A percentile compares a stretch with the other conserved stretches of the same genome.
phyloP scores from a whole-genome alignment of 1,140 invertebrate genomes.

The Papilio xuthus region DNA sequence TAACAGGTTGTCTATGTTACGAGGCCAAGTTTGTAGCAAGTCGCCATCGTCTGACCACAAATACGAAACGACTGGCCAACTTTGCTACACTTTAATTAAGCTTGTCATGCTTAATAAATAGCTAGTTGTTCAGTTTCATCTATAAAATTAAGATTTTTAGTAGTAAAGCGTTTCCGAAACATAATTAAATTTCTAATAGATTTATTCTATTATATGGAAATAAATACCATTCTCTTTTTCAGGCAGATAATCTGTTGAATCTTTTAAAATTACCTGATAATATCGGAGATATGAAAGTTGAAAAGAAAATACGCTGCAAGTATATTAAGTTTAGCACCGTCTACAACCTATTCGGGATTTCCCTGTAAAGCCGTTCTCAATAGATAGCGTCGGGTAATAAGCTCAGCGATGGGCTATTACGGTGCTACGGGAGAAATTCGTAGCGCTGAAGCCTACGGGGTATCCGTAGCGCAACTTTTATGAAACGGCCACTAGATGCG shows the following conservation, averaged over 20 bases:
- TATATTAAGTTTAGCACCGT: conserved; percentile 69
- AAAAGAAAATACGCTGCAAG: conserved; percentile 59
- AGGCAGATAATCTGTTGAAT: conserved; percentile 9
- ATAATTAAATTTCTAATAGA: too few relatives aligned
- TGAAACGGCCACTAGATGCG: conserved; percentile 57
- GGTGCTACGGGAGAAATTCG: conserved; percentile 67
- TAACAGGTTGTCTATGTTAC: conserved; percentile 48
- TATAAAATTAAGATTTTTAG: conserved; percentile 46
- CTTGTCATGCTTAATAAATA: conserved; percentile 55
- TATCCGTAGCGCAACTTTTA: conserved; percentile 70
- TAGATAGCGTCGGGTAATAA: conserved; percentile 79
- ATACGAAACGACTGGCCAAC: conserved; percentile 58
- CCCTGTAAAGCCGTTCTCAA: conserved; percentile 77
- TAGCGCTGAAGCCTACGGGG: conserved; percentile 60
- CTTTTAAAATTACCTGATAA: conserved; percentile 46
- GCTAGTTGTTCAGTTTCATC: conserved; percentile 48
- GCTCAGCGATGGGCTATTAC: conserved; percentile 78
- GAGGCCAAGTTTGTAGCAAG: conserved; percentile 63
- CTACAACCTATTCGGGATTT: conserved; percentile 76
- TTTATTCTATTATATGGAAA: too few relatives aligned
- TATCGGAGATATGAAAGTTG: conserved; percentile 51
- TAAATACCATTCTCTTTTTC: neutral
- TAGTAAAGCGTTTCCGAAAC: too few relatives aligned
- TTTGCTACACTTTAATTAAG: conserved; percentile 71
- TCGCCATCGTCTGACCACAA: conserved; percentile 53